These are phyloP conservation scores for Lamellibrachia columna DNA, from an alignment of 2,888 invertebrate genomes.

Conservation along the genomic window DNA sequence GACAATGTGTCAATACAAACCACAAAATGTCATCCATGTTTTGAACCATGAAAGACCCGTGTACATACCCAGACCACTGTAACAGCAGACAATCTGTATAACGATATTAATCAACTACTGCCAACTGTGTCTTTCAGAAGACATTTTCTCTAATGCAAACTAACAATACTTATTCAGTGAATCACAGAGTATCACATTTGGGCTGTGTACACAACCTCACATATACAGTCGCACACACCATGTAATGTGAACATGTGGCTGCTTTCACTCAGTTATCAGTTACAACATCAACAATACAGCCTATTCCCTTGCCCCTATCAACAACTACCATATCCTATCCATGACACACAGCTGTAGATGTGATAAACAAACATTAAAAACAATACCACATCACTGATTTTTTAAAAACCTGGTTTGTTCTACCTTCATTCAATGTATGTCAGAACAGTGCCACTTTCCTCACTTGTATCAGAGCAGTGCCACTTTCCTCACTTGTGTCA, in stretches of 20 bases:
- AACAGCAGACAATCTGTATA: not conserved
- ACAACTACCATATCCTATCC: not conserved
- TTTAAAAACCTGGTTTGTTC: not conserved
- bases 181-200: not conserved
- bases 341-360: not conserved
- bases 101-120: not conserved
- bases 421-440: not conserved
- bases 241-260: not conserved
- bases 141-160: not conserved
- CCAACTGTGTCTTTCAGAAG: not conserved
- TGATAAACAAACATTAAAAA: not conserved
- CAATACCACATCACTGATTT: not conserved
- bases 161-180: not conserved
- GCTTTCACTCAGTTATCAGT: not conserved
- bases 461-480: no score
- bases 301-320: not conserved
- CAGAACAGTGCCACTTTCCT: not conserved
- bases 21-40: not conserved
- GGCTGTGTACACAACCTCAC: not conserved
- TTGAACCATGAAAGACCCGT: not conserved
- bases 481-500: no score
- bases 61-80: not conserved
- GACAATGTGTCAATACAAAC: not conserved
- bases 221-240: not conserved
- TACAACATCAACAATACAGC: not conserved